Percentiles rank a stretch among this genome's conserved stretches.
Evolutionary conservation across 2,113 vertebrate genomes (phyloP).

Genomic region (Alethe castanea): DNA sequence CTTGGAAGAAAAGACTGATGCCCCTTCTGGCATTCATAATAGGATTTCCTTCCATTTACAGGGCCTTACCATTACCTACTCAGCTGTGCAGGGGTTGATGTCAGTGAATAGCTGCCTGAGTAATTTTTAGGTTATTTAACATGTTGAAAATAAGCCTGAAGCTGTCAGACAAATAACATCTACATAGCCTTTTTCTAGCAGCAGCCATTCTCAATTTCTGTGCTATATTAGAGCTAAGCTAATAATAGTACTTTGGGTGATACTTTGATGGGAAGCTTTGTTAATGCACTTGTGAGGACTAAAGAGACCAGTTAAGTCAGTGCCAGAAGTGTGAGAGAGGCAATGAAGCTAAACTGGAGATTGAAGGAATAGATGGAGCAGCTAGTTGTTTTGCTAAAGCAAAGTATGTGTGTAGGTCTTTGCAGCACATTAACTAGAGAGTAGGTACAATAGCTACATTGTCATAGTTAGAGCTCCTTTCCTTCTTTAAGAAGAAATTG

Average conservation of each 20-base stretch:
- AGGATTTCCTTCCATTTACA: slow-evolving; percentile 51
- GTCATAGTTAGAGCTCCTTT: background rate
- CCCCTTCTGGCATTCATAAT: slow-evolving; percentile 47
- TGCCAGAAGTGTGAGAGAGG: background rate
- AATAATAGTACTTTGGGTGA: slow-evolving; percentile 10
- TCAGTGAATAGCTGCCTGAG: slow-evolving; percentile 32
- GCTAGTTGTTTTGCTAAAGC: background rate
- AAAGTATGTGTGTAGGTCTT: background rate
- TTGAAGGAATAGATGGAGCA: background rate
- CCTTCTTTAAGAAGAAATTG: background rate
- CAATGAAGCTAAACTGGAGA: background rate
- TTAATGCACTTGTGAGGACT: background rate
- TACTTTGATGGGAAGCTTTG: background rate
- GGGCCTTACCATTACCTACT: slow-evolving; percentile 42
- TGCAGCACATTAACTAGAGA: background rate
- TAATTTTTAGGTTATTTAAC: slow-evolving; percentile 47
- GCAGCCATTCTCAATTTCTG: slow-evolving; percentile 3
- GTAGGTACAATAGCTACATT: background rate
- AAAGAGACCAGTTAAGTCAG: background rate
- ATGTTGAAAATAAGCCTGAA: slow-evolving; percentile 32
- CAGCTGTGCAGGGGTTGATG: slow-evolving; percentile 28
- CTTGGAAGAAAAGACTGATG: slow-evolving; percentile 50
- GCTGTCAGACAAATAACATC: slow-evolving; percentile 6
- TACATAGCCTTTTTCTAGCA: background rate
- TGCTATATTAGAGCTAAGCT: slow-evolving; percentile 6